Base-by-base conservation (phyloP, 2,113 vertebrate species). In the Abramis brama region DNA sequence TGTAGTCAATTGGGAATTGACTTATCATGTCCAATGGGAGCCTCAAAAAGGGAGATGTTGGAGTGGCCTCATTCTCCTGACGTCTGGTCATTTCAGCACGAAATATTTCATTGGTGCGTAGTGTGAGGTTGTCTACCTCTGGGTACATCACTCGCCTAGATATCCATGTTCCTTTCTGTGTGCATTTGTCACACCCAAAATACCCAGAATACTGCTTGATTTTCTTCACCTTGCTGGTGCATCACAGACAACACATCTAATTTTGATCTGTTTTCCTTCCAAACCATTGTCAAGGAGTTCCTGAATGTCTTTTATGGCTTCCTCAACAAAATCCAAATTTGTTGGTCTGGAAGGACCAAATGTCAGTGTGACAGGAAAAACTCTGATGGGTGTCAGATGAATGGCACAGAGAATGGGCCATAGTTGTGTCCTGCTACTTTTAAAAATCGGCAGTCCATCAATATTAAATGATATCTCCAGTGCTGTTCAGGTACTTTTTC, bases 401-500 rank as follows among this genome's bases (percentile, higher is more conserved):
- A 75, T 75, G 43, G 71, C 71, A 75, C 71, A 75, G 43, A 75
- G 23, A 12, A 27, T 75, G 71, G 43, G n/a, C 43, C 12, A 75
- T 47, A 25, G 5, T 17, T 47, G 1, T 47, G 43, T 17, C 6
- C 11, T 75, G 11, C 43, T 75, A 43, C 43, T 47, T 47, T 74
- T 74, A 74, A 74, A 47, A 45, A 47, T n/a, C 1, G 4, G 39
- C 0, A 74, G 71, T 21, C 71, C 23, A 74, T 74, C 71, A 25
- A 75, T 75, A 75, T 75, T 17, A 75, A 47, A 75, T 33, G 30
- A 50, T 47, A 47, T 5, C 12, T 47, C 71, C 71, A 47, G 43
- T 75, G n/a, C 23, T 47, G 7, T 25, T n/a, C n/a, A n/a, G n/a
- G n/a, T n/a, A n/a, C 60, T 62, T n/a, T 1, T 1, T 62, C 25